Base-by-base conservation (phyloP, 2,888 invertebrate species). In the Peribatodes rhomboidaria region DNA sequence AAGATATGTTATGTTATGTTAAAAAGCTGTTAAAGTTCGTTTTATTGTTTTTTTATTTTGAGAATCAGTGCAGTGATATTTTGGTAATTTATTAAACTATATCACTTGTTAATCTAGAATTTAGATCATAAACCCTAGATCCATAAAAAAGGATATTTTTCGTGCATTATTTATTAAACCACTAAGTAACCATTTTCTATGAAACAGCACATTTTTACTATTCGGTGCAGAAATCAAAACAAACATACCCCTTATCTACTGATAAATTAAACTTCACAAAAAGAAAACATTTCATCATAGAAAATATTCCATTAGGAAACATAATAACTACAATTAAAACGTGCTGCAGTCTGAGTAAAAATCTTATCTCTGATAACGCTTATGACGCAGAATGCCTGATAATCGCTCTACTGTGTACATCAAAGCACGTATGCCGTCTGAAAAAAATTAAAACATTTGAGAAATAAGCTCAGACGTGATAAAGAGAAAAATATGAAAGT, bases 341-440 rank as follows among this genome's bases (percentile, higher is more conserved):
- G 85, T 85, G 87, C 74, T 78, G 76, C 69, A 72, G 81, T 80
- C 79, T 77, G 81, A 76, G 77, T 74, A 75, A 80, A 83, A 88
- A 83, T 81, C 81, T 89, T 89, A 90, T 90, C 90, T 79, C 55
- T 85, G 87, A 89, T 88, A 88, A 82, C 75, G 67, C 72, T 69
- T 72, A 74, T 88, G 87, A 89, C 89, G 88, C 82, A 79, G 71
- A 73, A 71, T 64, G 46, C 50, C 59, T 80, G 82, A 82, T 84
- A 82, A 85, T 80, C 80, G 75, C 55, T 74, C 70, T 74, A 69
- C 74, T 82, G 80, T 82, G 73, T 72, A 70, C 70, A 72, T 68
- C 68, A 67, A 72, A 71, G 75, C 82, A 82, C 82, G 82, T 82
- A 77, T 56, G 57, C 57, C 65, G 50, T 35, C 50, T 47, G 54